phyloP scores from a whole-genome alignment of 2,113 vertebrate genomes.

The Scolopax mira region DNA sequence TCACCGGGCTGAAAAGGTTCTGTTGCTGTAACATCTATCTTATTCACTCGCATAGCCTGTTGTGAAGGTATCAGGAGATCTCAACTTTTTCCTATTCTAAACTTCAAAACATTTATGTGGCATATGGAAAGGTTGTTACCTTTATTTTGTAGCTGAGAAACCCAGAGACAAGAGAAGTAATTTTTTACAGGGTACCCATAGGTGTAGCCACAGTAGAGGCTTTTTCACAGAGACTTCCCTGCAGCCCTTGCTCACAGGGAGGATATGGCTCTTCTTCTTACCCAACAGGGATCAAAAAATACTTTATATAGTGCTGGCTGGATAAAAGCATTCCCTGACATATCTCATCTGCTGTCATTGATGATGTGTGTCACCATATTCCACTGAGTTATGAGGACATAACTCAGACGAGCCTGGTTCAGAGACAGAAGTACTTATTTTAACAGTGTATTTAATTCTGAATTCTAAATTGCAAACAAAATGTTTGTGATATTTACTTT shows the following conservation, averaged over 20 bases:
- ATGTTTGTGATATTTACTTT: neutral
- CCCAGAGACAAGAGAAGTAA: neutral
- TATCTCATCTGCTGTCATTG: neutral
- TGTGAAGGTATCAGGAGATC: neutral
- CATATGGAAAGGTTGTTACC: neutral
- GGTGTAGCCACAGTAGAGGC: neutral
- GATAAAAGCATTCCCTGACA: neutral
- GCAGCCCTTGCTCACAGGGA: neutral
- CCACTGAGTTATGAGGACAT: neutral
- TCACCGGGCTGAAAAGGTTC: neutral
- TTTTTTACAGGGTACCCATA: neutral
- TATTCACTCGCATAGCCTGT: neutral
- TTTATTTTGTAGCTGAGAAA: neutral
- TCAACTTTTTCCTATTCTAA: neutral
- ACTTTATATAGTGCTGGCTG: neutral
- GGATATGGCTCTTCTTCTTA: neutral
- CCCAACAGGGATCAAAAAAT: accelerated
- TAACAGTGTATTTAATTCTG: neutral
- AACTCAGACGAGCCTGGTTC: neutral
- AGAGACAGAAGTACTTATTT: neutral
- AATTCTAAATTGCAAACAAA: neutral
- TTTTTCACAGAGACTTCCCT: neutral
- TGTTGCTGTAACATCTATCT: neutral
- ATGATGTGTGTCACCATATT: neutral
- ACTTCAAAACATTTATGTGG: neutral